Evolutionary conservation across 2,888 invertebrate genomes (phyloP).

Genomic region (Monochamus alternatus): DNA sequence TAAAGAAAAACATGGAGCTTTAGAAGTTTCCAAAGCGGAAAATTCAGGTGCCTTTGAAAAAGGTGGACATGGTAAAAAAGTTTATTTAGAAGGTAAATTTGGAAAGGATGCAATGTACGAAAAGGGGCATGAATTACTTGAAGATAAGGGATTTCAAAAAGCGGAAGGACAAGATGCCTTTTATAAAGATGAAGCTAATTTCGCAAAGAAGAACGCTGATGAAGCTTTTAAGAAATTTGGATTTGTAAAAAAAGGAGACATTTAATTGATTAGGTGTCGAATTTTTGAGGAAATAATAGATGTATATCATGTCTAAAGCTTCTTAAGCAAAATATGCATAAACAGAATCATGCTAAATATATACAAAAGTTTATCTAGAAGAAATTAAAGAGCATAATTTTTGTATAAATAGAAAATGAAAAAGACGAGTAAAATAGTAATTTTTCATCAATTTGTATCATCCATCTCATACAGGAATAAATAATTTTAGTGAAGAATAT

Average conservation of each 20-base stretch:
- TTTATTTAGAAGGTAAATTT: constrained; percentile 68
- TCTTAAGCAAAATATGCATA: neutral
- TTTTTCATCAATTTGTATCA: no score
- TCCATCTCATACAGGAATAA: no score
- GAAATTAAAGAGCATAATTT: no score
- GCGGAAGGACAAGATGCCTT: constrained; percentile 73
- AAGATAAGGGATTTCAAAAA: constrained; percentile 82
- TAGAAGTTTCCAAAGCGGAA: constrained; percentile 70
- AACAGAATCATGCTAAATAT: no score
- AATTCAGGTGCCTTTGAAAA: constrained; percentile 43
- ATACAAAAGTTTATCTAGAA: no score
- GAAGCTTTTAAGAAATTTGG: constrained; percentile 76
- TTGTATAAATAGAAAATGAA: no score
- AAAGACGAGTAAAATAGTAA: no score
- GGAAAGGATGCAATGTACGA: constrained; percentile 83
- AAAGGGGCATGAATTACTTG: constrained; percentile 82
- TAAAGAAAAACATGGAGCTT: constrained; percentile 84
- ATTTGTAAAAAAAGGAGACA: constrained; percentile 14
- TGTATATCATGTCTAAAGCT: neutral
- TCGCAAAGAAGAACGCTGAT: constrained; percentile 82
- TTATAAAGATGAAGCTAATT: constrained; percentile 47
- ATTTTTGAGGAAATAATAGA: neutral
- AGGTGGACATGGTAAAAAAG: constrained; percentile 47
- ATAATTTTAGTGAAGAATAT: no score
- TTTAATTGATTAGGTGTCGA: neutral